phyloP scores from a whole-genome alignment of 92 coral and sea anemone genomes.

The Muricea muricata region DNA sequence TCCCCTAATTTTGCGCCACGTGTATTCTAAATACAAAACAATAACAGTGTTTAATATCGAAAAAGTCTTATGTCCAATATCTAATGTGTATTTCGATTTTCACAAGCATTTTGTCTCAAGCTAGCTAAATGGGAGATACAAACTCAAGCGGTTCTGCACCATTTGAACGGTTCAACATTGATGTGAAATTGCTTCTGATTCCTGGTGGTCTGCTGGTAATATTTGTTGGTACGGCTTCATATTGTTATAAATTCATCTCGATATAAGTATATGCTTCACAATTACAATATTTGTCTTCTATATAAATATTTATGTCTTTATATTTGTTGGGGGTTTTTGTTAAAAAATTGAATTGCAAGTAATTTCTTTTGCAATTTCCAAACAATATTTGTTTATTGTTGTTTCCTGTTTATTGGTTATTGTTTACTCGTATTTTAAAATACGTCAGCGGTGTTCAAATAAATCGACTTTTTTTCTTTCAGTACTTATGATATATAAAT shows the following conservation, averaged over 20 bases:
- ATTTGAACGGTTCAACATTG: slow-evolving; percentile 86
- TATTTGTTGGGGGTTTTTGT: no score
- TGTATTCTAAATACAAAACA: slow-evolving; percentile 24
- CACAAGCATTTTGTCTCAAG: background rate
- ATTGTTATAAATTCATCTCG: no score
- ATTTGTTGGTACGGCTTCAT: slow-evolving; percentile 87
- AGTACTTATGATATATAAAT: slow-evolving; percentile 85
- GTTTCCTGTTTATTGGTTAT: background rate
- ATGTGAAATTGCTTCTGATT: slow-evolving; percentile 82
- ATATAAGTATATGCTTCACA: no score
- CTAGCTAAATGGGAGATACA: slow-evolving; percentile 76
- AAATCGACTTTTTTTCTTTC: slow-evolving; percentile 25
- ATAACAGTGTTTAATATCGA: background rate
- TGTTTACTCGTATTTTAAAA: no score
- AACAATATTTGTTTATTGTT: background rate
- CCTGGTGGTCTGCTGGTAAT: slow-evolving; percentile 78
- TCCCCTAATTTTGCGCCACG: slow-evolving; percentile 33
- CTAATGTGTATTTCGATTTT: no score
- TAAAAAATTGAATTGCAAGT: no score
- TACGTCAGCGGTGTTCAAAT: no score
- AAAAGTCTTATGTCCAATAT: no score
- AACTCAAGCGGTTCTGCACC: slow-evolving; percentile 81
- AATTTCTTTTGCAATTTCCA: background rate
- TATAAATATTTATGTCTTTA: no score
- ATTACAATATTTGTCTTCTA: no score